phyloP scores from a whole-genome alignment of 1,140 invertebrate species.

The Melipona quadrifasciata region DNA sequence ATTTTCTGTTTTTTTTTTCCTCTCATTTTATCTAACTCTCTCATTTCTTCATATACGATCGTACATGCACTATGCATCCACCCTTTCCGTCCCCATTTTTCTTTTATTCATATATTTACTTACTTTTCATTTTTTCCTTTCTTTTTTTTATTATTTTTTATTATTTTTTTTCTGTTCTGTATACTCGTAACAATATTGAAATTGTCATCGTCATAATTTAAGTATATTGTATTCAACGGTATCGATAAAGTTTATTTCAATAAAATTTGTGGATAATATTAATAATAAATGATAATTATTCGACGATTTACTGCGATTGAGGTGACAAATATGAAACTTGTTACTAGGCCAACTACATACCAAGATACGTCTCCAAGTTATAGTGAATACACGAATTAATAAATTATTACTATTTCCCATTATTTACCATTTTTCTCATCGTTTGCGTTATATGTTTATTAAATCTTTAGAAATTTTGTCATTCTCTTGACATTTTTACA shows the following conservation, averaged over 20 bases:
- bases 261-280: conserved; percentile 80
- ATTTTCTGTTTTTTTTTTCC: not conserved
- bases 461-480: conserved; percentile 9
- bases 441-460: not conserved
- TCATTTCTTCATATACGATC: not conserved
- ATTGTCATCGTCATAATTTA: conserved; percentile 62
- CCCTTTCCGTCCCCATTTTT: not conserved
- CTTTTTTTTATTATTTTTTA: not conserved
- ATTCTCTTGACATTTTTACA: not conserved
- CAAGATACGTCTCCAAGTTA: conserved; percentile 71
- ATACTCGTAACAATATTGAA: conserved; percentile 57
- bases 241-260: conserved; percentile 80
- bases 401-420: too few species aligned
- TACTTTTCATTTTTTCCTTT: conserved; percentile 16
- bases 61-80: not conserved
- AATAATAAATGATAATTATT: conserved; percentile 75
- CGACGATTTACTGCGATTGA: conserved; percentile 65
- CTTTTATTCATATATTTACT: not conserved
- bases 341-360: conserved; percentile 80
- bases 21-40: not conserved
- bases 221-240: conserved; percentile 77
- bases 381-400: too few species aligned
- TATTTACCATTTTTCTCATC: conserved; percentile 7
- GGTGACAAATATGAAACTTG: conserved; percentile 78
- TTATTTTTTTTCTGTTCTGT: conserved; percentile 25